A percentile compares a stretch with the other conserved stretches of the same genome.
Evolutionary conservation across 1,140 invertebrate species (phyloP).

Genomic region (Drosophila biarmipes): DNA sequence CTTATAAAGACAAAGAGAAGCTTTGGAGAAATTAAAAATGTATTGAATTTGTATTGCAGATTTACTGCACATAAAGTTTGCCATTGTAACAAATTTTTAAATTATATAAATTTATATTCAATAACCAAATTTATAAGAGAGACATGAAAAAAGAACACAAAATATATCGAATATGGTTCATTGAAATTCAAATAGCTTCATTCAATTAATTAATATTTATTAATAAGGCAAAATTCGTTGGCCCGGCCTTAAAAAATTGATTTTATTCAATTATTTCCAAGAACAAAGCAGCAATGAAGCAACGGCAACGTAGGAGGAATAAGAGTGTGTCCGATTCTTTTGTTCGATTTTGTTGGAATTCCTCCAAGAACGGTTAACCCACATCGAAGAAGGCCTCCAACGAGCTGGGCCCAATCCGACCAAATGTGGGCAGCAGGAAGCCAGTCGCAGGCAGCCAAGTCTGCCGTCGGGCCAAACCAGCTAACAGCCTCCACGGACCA

Average conservation of each 20-base stretch:
- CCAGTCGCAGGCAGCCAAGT: slow-evolving; percentile 11
- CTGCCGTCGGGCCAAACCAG: slow-evolving; percentile 6
- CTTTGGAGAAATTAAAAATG: too few species aligned
- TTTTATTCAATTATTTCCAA: slow-evolving; percentile 2
- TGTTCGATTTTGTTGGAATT: slow-evolving; percentile 40
- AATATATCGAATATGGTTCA: neutral
- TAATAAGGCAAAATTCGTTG: neutral
- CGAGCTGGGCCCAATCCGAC: slow-evolving; percentile 12
- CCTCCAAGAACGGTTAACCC: slow-evolving; percentile 72
- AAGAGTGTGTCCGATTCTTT: slow-evolving; percentile 5
- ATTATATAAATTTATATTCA: neutral
- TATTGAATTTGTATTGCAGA: too few species aligned
- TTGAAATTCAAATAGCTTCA: neutral
- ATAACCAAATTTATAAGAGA: neutral
- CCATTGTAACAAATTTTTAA: too few species aligned
- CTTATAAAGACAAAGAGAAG: too few species aligned
- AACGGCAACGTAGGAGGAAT: neutral
- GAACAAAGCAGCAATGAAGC: neutral
- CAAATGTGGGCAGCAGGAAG: slow-evolving; percentile 62
- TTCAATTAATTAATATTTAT: neutral
- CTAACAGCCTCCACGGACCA: slow-evolving; percentile 26
- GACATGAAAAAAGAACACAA: neutral
- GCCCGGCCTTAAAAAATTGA: neutral
- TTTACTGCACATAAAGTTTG: too few species aligned
- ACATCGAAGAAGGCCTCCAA: slow-evolving; percentile 51